Evolutionary conservation across 2,888 invertebrate species (phyloP).

Genomic region (Orchesella flavescens): DNA sequence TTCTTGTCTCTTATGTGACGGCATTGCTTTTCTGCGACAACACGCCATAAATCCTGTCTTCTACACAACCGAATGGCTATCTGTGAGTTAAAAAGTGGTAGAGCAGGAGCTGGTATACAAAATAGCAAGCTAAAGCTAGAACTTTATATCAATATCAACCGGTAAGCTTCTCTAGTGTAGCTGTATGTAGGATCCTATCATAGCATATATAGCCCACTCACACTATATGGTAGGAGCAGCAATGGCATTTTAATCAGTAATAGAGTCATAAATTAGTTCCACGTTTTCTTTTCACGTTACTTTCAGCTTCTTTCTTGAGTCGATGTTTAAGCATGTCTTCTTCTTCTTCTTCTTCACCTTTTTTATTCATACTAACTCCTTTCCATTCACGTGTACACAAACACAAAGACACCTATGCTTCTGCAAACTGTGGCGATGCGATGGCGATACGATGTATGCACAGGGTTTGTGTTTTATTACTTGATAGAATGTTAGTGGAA

Average conservation of each 20-base stretch:
- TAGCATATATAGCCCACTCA: neutral
- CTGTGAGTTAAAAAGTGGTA: slow-evolving; percentile 25
- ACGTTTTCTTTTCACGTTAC: slow-evolving; percentile 57
- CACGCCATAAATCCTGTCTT: slow-evolving; percentile 45
- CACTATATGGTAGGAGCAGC: slow-evolving; percentile 29
- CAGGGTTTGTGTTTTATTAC: no score
- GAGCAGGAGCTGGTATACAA: slow-evolving; percentile 7
- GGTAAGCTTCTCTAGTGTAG: neutral
- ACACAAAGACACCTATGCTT: no score
- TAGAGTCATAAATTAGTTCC: slow-evolving; percentile 72
- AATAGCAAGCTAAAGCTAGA: slow-evolving; percentile 7
- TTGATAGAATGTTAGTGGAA: no score
- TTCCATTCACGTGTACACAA: neutral
- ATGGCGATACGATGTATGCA: no score
- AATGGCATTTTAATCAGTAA: slow-evolving; percentile 72
- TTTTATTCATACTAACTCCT: neutral
- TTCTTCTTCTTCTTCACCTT: slow-evolving; percentile 24
- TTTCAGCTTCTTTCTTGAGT: slow-evolving; percentile 23
- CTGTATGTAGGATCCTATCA: neutral
- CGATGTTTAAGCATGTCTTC: slow-evolving; percentile 48
- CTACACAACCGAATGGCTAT: slow-evolving; percentile 1
- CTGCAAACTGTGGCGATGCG: no score
- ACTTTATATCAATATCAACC: no score
- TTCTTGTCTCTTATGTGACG: no score
- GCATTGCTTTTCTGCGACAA: slow-evolving; percentile 35